phyloP scores from a whole-genome alignment of 1,140 invertebrate species.

The Zaprionus tsacasi region DNA sequence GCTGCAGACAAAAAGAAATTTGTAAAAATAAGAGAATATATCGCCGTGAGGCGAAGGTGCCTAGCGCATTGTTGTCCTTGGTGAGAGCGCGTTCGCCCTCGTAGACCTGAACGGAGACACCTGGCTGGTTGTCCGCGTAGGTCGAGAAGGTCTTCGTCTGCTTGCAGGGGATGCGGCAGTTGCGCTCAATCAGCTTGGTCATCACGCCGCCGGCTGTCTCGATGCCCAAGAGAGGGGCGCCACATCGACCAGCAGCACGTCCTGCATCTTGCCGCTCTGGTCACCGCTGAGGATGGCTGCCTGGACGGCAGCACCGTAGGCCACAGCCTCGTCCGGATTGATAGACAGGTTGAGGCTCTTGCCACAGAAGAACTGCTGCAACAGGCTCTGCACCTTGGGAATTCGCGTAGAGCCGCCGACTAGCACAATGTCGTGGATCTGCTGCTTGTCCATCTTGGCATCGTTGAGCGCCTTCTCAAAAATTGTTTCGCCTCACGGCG shows the following conservation, averaged over 20 bases:
- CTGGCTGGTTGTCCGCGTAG: slow-evolving; percentile 90
- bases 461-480: slow-evolving; percentile 90
- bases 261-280: slow-evolving; percentile 90
- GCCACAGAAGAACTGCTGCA: slow-evolving; percentile 88
- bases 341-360: slow-evolving; percentile 89
- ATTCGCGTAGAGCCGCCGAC: slow-evolving; percentile 88
- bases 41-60: too few relatives aligned
- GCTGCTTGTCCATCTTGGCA: slow-evolving; percentile 90
- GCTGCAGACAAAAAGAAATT: too few relatives aligned
- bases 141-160: slow-evolving; percentile 88
- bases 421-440: slow-evolving; percentile 88
- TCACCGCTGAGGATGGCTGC: slow-evolving; percentile 91
- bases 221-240: slow-evolving; percentile 86
- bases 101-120: slow-evolving; percentile 88
- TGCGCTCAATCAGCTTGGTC: slow-evolving; percentile 88
- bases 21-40: too few relatives aligned
- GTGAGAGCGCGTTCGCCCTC: slow-evolving; percentile 90
- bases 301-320: slow-evolving; percentile 90
- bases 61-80: slow-evolving; percentile 90
- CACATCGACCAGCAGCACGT: slow-evolving; percentile 86
- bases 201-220: slow-evolving; percentile 87
- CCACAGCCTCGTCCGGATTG: slow-evolving; percentile 92
- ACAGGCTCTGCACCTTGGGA: slow-evolving; percentile 87
- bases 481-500: too few relatives aligned
- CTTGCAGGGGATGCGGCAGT: slow-evolving; percentile 88